A percentile compares a stretch with the other conserved stretches of the same genome.
These are phyloP conservation scores for Sylvilagus bachmani DNA, from an alignment of 2,113 vertebrate genomes.

Conservation along the genomic window DNA sequence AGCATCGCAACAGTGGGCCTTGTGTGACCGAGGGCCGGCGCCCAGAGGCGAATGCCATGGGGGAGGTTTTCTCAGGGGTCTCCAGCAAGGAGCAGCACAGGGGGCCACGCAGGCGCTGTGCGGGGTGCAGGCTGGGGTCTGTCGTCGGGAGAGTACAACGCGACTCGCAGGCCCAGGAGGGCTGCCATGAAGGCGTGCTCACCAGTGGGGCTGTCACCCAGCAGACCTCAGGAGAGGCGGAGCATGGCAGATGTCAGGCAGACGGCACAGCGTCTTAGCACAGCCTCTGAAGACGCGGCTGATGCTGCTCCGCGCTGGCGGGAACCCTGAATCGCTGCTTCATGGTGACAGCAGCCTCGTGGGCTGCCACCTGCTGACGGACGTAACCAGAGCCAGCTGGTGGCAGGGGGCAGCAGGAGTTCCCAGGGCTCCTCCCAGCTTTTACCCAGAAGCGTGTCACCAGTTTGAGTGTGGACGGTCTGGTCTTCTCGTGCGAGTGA, in stretches of 20 bases:
- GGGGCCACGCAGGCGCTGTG: neutral
- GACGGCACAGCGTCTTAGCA: neutral
- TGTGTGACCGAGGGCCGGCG: neutral
- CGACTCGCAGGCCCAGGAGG: rapidly evolving
- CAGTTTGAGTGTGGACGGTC: neutral
- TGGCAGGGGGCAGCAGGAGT: neutral
- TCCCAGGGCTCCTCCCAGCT: neutral
- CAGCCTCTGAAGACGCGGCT: neutral
- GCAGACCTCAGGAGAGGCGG: neutral
- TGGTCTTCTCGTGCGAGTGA: neutral
- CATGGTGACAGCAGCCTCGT: rapidly evolving
- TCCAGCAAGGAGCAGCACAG: rapidly evolving
- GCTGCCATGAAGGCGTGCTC: neutral
- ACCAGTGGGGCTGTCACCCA: neutral
- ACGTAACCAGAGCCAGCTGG: rapidly evolving
- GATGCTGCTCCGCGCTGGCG: too few species aligned
- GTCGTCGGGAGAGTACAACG: rapidly evolving
- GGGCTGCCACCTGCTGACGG: rapidly evolving
- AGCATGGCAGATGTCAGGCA: neutral
- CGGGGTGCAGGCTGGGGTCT: too few species aligned
- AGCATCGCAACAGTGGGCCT: neutral
- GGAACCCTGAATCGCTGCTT: rapidly evolving
- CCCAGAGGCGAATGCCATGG: neutral
- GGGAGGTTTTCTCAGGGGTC: neutral
- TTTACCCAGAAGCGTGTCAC: neutral